Conservation (phyloP, 2,797 vertebrate genomes). For the Acridotheres tristis region DNA sequence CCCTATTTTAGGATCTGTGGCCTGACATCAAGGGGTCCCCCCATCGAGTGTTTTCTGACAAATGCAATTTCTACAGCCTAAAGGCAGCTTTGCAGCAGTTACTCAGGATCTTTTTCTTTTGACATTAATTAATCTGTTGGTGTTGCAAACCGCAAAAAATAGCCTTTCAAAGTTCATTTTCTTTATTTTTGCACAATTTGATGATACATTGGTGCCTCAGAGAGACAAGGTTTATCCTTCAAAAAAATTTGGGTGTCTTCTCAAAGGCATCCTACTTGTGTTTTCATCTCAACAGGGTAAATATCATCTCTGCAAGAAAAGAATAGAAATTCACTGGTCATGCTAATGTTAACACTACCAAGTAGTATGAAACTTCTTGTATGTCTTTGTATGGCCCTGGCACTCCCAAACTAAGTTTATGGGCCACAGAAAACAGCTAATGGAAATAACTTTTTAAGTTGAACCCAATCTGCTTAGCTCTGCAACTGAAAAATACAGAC, state of each 20-base stretch:
- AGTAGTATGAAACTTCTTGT: neutral
- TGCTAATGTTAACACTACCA: neutral
- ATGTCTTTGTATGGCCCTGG: neutral
- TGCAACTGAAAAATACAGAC: neutral
- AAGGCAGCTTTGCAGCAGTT: neutral
- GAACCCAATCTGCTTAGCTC: neutral
- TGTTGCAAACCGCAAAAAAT: neutral
- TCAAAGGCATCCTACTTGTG: neutral
- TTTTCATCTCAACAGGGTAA: neutral
- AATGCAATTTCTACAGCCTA: neutral
- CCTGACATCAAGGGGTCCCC: neutral
- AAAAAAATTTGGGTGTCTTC: neutral
- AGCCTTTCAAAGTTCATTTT: neutral
- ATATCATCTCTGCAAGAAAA: neutral
- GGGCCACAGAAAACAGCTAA: neutral
- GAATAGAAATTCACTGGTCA: neutral
- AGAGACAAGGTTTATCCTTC: neutral
- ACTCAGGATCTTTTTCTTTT: neutral
- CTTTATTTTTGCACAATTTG: neutral
- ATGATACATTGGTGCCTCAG: neutral
- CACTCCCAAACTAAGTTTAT: neutral
- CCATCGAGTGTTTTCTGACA: accelerated
- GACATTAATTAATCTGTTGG: neutral
- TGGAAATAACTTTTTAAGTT: neutral
- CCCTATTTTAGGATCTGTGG: neutral